Evolutionary conservation across 2,888 invertebrate species (phyloP).

Genomic region (Synanthedon andrenaeformis): DNA sequence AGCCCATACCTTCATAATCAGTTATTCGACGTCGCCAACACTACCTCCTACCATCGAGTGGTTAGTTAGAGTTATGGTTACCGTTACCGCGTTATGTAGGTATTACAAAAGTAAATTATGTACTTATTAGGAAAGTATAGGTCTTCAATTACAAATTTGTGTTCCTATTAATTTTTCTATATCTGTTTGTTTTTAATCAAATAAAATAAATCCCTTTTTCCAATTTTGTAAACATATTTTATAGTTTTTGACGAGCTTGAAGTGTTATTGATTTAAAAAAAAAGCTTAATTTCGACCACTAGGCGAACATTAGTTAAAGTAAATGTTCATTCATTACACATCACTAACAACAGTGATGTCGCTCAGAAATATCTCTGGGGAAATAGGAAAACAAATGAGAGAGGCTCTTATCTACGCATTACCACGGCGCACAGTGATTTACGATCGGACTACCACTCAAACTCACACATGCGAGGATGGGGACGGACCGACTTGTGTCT

Average conservation of each 20-base stretch:
- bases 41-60: too few relatives aligned
- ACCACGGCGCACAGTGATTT: conserved; percentile 56
- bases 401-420: conserved; percentile 65
- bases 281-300: not conserved
- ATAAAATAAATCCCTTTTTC: too few relatives aligned
- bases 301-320: not conserved
- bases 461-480: conserved; percentile 2
- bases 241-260: not conserved
- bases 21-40: too few relatives aligned
- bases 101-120: too few relatives aligned
- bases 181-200: too few relatives aligned
- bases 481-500: conserved; percentile 17
- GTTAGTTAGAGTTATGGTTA: too few relatives aligned
- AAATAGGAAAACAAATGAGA: conserved; percentile 67
- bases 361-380: conserved; percentile 61
- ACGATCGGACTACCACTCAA: conserved; percentile 43
- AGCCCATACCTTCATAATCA: too few relatives aligned
- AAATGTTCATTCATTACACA: conserved; percentile 37
- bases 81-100: too few relatives aligned
- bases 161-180: too few relatives aligned
- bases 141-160: too few relatives aligned
- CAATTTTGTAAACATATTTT: too few relatives aligned
- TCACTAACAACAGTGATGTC: conserved; percentile 50
- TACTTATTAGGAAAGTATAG: too few relatives aligned
- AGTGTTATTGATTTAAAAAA: not conserved